Evolutionary conservation across 2,113 vertebrate genomes (phyloP).

Genomic region (Hemibagrus wyckioides): DNA sequence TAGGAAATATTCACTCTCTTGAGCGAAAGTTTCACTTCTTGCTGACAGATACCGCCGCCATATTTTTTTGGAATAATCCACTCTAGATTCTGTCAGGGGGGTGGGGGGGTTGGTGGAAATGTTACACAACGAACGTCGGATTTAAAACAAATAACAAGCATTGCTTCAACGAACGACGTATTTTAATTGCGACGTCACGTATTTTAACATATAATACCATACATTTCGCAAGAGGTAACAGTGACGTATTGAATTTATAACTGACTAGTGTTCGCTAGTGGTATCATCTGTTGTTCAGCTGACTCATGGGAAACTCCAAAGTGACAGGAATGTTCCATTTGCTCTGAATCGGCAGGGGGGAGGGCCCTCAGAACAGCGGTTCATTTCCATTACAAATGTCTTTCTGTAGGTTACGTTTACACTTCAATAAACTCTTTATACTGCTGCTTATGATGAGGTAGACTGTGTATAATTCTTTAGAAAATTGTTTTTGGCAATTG

Average conservation of each 20-base stretch:
- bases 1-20: constrained; percentile 45
- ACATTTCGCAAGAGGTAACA: not conserved
- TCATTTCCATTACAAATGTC: not conserved
- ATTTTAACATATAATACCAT: not conserved
- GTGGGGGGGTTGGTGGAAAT: constrained; percentile 35
- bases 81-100: constrained; percentile 30
- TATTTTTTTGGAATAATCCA: constrained; percentile 69
- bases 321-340: constrained; percentile 65
- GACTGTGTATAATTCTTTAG: not conserved
- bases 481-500: not conserved
- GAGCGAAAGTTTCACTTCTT: constrained; percentile 75
- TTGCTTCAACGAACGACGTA: not conserved
- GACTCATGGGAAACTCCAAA: constrained; percentile 70
- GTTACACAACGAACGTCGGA: too few relatives aligned
- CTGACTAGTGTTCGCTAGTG: constrained; percentile 46
- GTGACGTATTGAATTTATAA: not conserved
- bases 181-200: not conserved
- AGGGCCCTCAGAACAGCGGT: not conserved
- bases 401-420: not conserved
- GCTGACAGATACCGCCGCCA: constrained; percentile 72
- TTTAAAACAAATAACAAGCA: not conserved
- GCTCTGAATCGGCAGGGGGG: constrained; percentile 21
- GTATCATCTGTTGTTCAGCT: constrained; percentile 66
- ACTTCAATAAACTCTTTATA: constrained; percentile 6
- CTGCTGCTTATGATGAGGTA: not conserved